These are phyloP conservation scores for Macrosiphum euphorbiae DNA, from an alignment of 2,888 invertebrate species.

Conservation along the genomic window DNA sequence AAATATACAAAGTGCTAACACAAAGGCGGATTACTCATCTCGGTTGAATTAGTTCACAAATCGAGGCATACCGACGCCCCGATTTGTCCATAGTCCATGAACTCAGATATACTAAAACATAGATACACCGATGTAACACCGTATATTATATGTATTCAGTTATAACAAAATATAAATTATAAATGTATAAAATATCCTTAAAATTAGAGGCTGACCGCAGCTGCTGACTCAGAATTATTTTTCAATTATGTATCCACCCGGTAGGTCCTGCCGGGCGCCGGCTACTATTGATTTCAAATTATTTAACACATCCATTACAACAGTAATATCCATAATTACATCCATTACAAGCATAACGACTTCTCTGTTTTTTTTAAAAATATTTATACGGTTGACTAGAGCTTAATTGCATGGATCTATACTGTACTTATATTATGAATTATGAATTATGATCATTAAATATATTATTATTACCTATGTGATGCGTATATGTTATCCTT, in stretches of 20 bases:
- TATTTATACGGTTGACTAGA: background rate
- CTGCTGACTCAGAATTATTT: background rate
- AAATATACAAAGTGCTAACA: too few relatives aligned
- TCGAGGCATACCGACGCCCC: too few relatives aligned
- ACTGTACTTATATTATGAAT: background rate
- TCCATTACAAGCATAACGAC: background rate
- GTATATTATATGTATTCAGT: background rate
- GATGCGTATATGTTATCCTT: background rate
- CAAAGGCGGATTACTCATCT: too few relatives aligned
- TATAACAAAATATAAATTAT: too few relatives aligned
- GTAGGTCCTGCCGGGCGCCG: too few relatives aligned
- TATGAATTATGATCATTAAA: background rate
- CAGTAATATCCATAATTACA: background rate
- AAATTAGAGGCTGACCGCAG: background rate
- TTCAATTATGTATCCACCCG: background rate
- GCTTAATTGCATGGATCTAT: too few relatives aligned
- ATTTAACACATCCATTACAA: background rate
- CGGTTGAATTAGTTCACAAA: too few relatives aligned
- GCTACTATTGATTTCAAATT: background rate
- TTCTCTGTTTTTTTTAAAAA: background rate
- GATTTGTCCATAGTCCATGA: too few relatives aligned
- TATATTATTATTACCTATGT: background rate
- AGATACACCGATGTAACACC: too few relatives aligned
- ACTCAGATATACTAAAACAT: too few relatives aligned
- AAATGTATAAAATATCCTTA: background rate